These are phyloP conservation scores for Pecten maximus DNA, from an alignment of 2,888 invertebrate genomes.

Conservation along the genomic window DNA sequence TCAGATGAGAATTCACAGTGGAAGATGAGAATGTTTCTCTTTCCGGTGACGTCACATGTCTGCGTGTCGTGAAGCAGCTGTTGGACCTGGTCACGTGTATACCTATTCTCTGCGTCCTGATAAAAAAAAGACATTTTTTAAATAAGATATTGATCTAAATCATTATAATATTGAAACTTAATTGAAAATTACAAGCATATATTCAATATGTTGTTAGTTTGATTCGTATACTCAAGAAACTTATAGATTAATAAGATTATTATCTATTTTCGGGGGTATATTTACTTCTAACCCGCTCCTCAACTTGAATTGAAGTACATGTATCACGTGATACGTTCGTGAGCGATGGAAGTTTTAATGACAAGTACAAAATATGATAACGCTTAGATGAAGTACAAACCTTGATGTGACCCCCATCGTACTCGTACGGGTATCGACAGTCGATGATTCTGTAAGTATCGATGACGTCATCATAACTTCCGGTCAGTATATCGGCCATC, in stretches of 20 bases:
- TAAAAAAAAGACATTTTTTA: not conserved
- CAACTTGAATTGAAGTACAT: too few species aligned
- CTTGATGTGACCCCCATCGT: conserved; percentile 92
- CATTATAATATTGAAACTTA: too few species aligned
- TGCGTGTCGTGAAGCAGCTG: not conserved
- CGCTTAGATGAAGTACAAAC: conserved; percentile 47
- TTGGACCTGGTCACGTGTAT: not conserved
- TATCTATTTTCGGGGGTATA: too few species aligned
- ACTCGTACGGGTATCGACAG: conserved; percentile 97
- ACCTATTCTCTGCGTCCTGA: conserved; percentile 43
- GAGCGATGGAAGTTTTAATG: too few species aligned
- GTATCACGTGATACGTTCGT: too few species aligned
- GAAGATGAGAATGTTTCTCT: conserved; percentile 37
- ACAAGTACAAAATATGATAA: too few species aligned
- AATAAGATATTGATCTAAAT: too few species aligned
- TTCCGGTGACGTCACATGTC: not conserved
- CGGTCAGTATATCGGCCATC: conserved; percentile 23
- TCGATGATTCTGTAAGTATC: conserved; percentile 90
- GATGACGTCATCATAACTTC: conserved; percentile 32
- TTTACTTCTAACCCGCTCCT: too few species aligned
- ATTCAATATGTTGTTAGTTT: too few species aligned
- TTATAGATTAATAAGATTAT: too few species aligned
- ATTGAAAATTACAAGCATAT: too few species aligned
- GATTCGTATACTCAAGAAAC: too few species aligned
- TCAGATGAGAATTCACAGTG: conserved; percentile 43